A percentile compares a stretch with the other conserved stretches of the same genome.
These are phyloP conservation scores for Leuciscus waleckii DNA, from an alignment of 2,797 vertebrate genomes.

Conservation along the genomic window DNA sequence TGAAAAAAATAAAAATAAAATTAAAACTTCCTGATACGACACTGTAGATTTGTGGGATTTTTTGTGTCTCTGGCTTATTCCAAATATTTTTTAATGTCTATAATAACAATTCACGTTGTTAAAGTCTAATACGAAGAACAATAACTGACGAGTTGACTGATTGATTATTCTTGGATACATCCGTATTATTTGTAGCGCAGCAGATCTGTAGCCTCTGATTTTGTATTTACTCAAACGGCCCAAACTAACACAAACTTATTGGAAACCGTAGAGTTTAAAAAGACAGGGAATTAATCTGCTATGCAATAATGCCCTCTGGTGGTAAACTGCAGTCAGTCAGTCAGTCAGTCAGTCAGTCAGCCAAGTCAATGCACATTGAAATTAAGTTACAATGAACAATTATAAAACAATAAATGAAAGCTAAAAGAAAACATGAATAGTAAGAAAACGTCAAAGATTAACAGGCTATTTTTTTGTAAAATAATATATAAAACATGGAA, in stretches of 20 bases:
- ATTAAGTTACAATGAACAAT: neutral
- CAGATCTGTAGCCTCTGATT: neutral
- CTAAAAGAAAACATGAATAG: neutral
- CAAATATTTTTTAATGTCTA: neutral
- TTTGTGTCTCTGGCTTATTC: neutral
- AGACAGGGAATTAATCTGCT: neutral
- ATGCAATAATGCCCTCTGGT: slow-evolving; percentile 25
- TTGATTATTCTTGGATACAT: neutral
- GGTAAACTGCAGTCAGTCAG: neutral
- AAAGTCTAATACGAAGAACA: neutral
- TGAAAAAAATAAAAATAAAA: neutral
- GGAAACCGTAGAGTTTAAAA: neutral
- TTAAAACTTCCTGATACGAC: neutral
- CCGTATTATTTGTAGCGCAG: neutral
- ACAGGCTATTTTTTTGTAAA: neutral
- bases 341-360: too few relatives aligned
- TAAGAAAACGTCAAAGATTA: neutral
- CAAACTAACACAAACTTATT: neutral
- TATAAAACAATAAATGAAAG: neutral
- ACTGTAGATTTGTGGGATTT: neutral
- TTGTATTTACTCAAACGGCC: neutral
- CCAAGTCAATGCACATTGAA: neutral
- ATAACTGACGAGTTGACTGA: neutral
- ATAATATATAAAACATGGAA: neutral
- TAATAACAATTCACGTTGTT: neutral